Base-by-base conservation (phyloP, 2,113 vertebrate species). In the Chloroceryle aenea region DNA sequence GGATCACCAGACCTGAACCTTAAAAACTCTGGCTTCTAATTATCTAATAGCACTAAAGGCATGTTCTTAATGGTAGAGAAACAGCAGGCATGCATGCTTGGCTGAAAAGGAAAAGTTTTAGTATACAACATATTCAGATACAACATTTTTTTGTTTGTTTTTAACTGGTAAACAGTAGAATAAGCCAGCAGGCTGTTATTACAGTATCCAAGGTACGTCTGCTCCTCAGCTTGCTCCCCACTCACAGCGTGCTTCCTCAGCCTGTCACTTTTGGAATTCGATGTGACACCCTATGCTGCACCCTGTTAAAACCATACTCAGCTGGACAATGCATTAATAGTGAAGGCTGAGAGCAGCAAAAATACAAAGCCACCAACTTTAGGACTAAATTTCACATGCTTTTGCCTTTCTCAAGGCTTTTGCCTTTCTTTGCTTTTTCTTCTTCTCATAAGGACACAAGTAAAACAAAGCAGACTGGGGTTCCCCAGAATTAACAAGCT, bases 31-130 rank as follows among this genome's bases (percentile, higher is more conserved):
- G 59, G 55, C 17, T 91, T 95, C 73, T 73, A 30, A 40, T 58
- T 69, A 59, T 74, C 76, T 94, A 85, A 88, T n/a, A 74, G 38
- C 43, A 48, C 96, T 67, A 32, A 97, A 95, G 91, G 82, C 86
- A 87, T 90, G 59, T 92, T 95, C 89, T 90, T 94, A 73, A 59
- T 34, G 25, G 34, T 3, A 64, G 52, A 82, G 69, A 90, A 89
- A 85, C 85, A 92, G 80, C 63, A 88, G 66, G 36, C 15, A 36
- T 32, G 50, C 43, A 25, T 61, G 66, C 80, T 82, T 22, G 68
- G 82, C 42, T 96, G 93, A 84, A 93, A 96, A 83, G 36, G 48
- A 80, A 69, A 81, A 58, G 19, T 63, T 74, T 89, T 58, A 53
- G 72, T 75, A 23, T 27, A 53, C 64, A 93, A 58, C n/a, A 61